Evolutionary conservation across 2,888 invertebrate genomes (phyloP).

Genomic region (Epinotia brunnichana): DNA sequence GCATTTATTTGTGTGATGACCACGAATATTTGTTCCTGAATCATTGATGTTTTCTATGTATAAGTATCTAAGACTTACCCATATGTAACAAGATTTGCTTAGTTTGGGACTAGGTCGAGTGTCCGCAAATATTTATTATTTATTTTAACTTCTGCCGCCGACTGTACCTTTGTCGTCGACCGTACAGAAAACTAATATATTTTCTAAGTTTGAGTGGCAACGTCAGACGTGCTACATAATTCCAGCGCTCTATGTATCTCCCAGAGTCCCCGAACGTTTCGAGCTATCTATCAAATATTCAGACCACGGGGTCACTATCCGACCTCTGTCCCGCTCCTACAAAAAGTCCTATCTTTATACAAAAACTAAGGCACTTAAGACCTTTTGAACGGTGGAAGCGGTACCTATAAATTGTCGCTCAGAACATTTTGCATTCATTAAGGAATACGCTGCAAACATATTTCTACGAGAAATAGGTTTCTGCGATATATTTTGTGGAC

Average conservation of each 20-base stretch:
- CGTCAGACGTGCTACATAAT: conserved; percentile 30
- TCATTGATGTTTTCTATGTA: too few species aligned
- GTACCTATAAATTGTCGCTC: not conserved
- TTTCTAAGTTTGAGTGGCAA: conserved; percentile 9
- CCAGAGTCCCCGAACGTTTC: conserved; percentile 21
- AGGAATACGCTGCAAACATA: conserved; percentile 1
- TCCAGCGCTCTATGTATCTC: conserved; percentile 15
- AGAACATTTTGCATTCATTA: conserved; percentile 10
- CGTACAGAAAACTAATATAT: conserved; percentile 12
- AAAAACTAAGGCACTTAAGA: not conserved
- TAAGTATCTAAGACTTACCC: too few species aligned
- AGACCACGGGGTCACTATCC: conserved; percentile 19
- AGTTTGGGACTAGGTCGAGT: too few species aligned
- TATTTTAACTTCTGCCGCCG: not conserved
- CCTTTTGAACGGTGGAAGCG: not conserved
- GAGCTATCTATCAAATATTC: conserved; percentile 38
- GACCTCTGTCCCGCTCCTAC: conserved; percentile 4
- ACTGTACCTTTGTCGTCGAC: not conserved
- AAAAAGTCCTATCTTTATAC: not conserved
- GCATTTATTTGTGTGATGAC: too few species aligned
- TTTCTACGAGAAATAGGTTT: not conserved
- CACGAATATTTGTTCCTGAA: too few species aligned
- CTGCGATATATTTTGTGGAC: not conserved
- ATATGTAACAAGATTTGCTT: too few species aligned
- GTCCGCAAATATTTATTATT: too few species aligned